Base-by-base conservation (phyloP, 2,888 invertebrate species). In the Pteria penguin region DNA sequence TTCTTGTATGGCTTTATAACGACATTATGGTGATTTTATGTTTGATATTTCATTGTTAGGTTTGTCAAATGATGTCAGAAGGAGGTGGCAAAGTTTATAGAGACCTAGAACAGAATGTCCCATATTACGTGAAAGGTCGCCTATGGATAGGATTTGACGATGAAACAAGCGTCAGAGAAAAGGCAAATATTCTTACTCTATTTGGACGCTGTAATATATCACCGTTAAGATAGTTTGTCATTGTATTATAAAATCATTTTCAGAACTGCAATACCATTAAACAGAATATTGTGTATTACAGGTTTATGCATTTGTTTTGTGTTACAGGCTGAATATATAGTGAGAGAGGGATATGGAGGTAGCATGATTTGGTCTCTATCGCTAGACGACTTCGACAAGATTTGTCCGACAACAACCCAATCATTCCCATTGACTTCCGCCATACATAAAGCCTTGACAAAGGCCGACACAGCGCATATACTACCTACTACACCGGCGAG, bases 401-500 rank as follows among this genome's bases (percentile, higher is more conserved):
- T 60, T 5, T 78, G 78, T 36, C 70, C 69, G 2, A 55, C 57
- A 11, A 65, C 74, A 11, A 26, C 52, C 3, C 32, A 31, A 2
- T 29, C 74, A n/a, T 78, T 61, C 58, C 78, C 78, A 2, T 27
- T 78, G n/a, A 75, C 78, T 4, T 32, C 57, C 2, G 52, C 63
- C 2, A 54, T 78, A 18, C 45, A 69, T 31, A 45, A 70, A n/a
- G 63, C 75, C 2, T 29, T 78, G 11, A n/a, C 29, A 18, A 45
- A 22, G 4, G 57, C 33, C n/a, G 67, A 75, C 18, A 66, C 65
- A 3, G 22, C n/a, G 14, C 97, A 97, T 92, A 93, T 95, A 72
- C 98, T 97, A 70, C 97, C 98, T 93, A 98, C 97, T 92, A 91
- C 95, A 54, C 98, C 98, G 0, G 98, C 61, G 3, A 31, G 60